Conservation (phyloP, 1,140 invertebrate species). For the Drosophila malerkotliana region DNA sequence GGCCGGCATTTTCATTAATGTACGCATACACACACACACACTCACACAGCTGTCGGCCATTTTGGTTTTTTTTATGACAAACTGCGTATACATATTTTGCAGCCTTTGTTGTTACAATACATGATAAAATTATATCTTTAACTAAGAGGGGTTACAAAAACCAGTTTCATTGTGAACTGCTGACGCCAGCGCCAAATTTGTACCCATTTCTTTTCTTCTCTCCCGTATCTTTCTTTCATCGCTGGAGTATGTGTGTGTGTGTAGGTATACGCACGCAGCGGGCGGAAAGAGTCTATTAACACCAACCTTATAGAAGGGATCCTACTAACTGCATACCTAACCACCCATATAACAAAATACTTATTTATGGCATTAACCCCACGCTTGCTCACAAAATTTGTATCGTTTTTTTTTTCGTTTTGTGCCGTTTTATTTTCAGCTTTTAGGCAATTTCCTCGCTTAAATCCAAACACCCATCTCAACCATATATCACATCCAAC, state of each 20-base stretch:
- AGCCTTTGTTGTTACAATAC: conserved; percentile 23
- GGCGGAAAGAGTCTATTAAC: not conserved
- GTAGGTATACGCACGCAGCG: conserved; percentile 58
- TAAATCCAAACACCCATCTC: conserved; percentile 31
- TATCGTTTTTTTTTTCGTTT: conserved; percentile 40
- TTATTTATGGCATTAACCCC: too few species aligned
- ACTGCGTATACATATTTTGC: conserved; percentile 29
- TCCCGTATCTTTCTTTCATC: not conserved
- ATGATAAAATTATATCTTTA: not conserved
- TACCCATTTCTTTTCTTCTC: conserved; percentile 29
- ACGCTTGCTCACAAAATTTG: conserved; percentile 32
- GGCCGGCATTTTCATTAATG: conserved; percentile 58
- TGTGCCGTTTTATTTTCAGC: conserved; percentile 73
- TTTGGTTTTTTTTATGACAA: conserved; percentile 42
- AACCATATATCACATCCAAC: conserved; percentile 19
- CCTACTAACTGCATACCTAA: conserved; percentile 10
- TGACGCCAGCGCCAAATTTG: conserved; percentile 29
- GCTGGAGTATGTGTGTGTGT: conserved; percentile 8
- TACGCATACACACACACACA: conserved; percentile 12
- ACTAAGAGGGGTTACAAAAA: conserved; percentile 18
- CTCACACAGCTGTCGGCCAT: conserved; percentile 43
- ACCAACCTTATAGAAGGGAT: not conserved
- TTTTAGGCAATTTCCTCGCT: conserved; percentile 49
- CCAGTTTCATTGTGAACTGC: conserved; percentile 47
- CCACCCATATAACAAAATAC: not conserved